Evolutionary conservation across 2,113 vertebrate species (phyloP).

Genomic region (Oreochromis spilurus): DNA sequence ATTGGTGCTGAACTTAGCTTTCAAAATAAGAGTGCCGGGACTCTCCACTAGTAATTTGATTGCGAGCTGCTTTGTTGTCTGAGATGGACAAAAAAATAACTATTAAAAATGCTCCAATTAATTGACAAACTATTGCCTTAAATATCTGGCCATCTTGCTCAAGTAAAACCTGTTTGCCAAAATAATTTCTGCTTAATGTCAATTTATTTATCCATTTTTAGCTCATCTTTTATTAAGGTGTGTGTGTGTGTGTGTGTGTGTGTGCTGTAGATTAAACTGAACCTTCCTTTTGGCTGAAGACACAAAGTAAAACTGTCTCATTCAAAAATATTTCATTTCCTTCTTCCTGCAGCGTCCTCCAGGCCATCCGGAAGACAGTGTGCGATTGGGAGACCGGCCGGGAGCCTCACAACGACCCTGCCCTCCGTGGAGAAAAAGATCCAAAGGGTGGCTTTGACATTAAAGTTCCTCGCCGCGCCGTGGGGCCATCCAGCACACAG

Average conservation of each 20-base stretch:
- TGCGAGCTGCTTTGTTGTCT: not conserved
- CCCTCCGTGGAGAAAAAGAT: constrained; percentile 94
- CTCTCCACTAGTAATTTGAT: not conserved
- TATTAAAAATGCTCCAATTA: not conserved
- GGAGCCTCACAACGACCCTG: constrained; percentile 95
- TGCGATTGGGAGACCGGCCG: constrained; percentile 96
- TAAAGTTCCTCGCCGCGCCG: constrained; percentile 92
- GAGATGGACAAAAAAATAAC: not conserved
- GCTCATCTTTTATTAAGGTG: not conserved
- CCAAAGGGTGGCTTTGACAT: constrained; percentile 98
- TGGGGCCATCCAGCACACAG: constrained; percentile 97
- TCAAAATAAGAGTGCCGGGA: not conserved
- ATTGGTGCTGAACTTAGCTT: not conserved
- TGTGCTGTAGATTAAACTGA: not conserved
- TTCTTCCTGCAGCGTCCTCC: constrained; percentile 80
- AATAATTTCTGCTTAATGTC: not conserved
- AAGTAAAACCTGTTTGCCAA: not conserved
- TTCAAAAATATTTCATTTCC: rapidly evolving
- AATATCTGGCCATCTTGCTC: not conserved
- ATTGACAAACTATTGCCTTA: not conserved
- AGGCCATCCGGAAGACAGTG: constrained; percentile 96
- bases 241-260: too few relatives aligned
- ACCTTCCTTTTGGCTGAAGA: not conserved
- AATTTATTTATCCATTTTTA: not conserved
- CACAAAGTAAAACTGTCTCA: rapidly evolving